Percentiles rank a stretch among this genome's conserved stretches.
phyloP scores from a whole-genome alignment of 2,888 invertebrate species.

The Cryptocheilus praepositus region DNA sequence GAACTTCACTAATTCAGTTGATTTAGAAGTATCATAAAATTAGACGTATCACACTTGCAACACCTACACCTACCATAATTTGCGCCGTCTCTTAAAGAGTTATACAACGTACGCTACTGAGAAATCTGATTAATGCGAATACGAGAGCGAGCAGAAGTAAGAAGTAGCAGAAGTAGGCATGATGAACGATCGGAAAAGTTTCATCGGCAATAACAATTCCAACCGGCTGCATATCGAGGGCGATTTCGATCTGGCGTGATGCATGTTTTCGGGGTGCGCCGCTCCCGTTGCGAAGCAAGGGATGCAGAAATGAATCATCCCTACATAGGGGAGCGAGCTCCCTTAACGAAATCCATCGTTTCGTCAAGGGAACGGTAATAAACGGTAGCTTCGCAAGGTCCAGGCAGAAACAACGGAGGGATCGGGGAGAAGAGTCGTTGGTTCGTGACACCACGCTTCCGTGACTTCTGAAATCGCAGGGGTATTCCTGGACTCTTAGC shows the following conservation, averaged over 20 bases:
- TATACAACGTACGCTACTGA: background rate
- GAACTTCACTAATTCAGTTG: no score
- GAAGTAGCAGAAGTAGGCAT: background rate
- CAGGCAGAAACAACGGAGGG: background rate
- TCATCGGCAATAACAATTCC: conserved; percentile 14
- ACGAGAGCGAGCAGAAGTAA: conserved; percentile 2
- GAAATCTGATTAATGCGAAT: conserved; percentile 1
- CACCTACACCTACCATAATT: no score
- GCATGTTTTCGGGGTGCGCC: conserved; percentile 5
- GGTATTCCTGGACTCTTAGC: conserved; percentile 19
- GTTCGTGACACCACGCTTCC: conserved; percentile 6
- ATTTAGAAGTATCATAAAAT: no score
- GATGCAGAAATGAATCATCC: conserved; percentile 15
- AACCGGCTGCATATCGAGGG: conserved; percentile 14
- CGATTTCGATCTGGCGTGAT: conserved; percentile 16
- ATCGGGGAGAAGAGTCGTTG: background rate
- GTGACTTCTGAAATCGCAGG: conserved; percentile 22
- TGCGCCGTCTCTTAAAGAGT: no score
- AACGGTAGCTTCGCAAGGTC: conserved; percentile 10
- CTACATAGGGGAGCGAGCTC: background rate
- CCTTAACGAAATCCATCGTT: conserved; percentile 10
- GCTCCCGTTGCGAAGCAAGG: background rate
- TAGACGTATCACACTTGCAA: no score
- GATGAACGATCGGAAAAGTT: conserved; percentile 5
- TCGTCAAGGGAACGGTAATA: conserved; percentile 2